Conservation (phyloP, 2,113 vertebrate genomes). For the Alethe diademata region DNA sequence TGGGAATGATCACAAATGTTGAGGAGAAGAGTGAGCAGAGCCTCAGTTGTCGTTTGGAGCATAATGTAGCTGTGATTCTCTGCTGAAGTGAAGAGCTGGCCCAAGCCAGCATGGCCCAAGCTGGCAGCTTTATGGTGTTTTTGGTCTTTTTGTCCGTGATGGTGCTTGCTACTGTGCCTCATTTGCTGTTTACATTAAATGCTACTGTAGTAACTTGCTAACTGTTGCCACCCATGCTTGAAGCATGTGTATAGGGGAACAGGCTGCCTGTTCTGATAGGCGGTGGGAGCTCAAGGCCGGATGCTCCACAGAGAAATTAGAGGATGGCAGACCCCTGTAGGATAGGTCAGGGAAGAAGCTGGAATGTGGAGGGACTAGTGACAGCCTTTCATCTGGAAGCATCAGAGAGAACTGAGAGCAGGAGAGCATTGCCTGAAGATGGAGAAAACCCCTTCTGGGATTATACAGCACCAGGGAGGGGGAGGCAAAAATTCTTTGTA, state of each 20-base stretch:
- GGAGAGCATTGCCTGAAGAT: background rate
- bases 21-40: background rate
- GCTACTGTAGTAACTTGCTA: background rate
- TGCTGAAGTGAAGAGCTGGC: background rate
- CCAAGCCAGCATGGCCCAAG: background rate
- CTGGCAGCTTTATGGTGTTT: background rate
- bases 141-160: background rate
- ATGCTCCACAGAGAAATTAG: background rate
- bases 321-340: accelerated
- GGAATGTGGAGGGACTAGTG: background rate
- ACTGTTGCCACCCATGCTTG: background rate
- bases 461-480: background rate
- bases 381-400: background rate
- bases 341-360: background rate
- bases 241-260: accelerated
- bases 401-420: background rate
- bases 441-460: background rate
- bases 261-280: background rate
- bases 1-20: background rate
- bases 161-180: slow-evolving; percentile 48
- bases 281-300: background rate
- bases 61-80: background rate
- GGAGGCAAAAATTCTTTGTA: background rate
- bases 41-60: background rate
- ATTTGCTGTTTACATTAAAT: slow-evolving; percentile 17